Base-by-base conservation (phyloP, 1,140 invertebrate genomes). In the Drosophila setifemur region DNA sequence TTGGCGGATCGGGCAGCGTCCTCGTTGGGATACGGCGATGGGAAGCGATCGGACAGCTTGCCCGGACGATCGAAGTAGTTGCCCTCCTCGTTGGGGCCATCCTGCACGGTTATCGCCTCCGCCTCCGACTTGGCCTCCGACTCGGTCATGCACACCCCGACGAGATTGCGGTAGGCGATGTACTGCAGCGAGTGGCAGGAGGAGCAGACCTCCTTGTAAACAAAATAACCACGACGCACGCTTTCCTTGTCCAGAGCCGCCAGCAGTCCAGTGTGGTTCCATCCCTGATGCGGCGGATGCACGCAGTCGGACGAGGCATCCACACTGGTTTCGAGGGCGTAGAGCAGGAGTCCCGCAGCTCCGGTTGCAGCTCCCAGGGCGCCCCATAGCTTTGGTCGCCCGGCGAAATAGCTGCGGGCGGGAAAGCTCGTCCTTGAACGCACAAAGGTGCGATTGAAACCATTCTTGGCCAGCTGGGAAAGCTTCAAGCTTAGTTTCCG, bases 161-260 rank as follows among this genome's bases (percentile, higher is more conserved):
- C 93, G 81, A 99, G 93, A 89, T 99, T 95, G 87, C 98, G 95
- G 91, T 96, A 99, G 18, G 95, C 94, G 33, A 99, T 92, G 91
- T 95, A 99, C 77, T 96, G 92, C 92, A 99, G 91, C 72, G 97
- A 98, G 91, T 99, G 99, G 88, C 99, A 99, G 0, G 98, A 98
- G 35, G 98, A 94, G 92, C 99, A 99, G n/a, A 99, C 98, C 91
- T 99, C 97, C 91, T 99, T 99, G 91, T 99, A 99, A 0, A 99
- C 98, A 92, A 97, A 96, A 91, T 98, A 99, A 23, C 98, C 98
- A 89, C 98, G 94, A 44, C 98, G 94, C 53, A 99, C 93, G 77
- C 93, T 93, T 71, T 55, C 85, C 92, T 97, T 96, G 90, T 98
- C 97, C 40, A 97, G 90, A 21, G 96, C 93, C 16, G 92, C 91